A percentile compares a stretch with the other conserved stretches of the same genome.
Conservation (phyloP, 2,113 vertebrate genomes). For the Himantopus leucocephalus region DNA sequence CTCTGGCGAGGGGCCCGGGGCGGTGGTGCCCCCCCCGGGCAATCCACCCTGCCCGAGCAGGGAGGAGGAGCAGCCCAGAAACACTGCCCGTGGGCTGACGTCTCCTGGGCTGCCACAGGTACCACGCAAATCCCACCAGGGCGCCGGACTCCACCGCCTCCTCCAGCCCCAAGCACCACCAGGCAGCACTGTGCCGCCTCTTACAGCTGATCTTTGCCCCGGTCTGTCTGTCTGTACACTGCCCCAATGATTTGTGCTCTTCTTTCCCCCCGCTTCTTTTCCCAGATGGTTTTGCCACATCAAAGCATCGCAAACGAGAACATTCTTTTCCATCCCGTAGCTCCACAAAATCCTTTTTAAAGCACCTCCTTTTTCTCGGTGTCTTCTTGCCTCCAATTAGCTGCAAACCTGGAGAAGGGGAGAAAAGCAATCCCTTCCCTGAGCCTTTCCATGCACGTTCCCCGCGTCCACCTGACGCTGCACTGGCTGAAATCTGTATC, state of each 20-base stretch:
- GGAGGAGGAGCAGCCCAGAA: not conserved
- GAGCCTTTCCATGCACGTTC: fast-evolving
- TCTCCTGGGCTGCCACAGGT: not conserved
- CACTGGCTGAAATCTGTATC: fast-evolving
- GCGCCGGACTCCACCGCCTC: fast-evolving
- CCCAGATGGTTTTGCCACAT: not conserved
- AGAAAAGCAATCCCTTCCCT: too few relatives aligned
- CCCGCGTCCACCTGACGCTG: not conserved
- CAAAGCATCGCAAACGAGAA: not conserved
- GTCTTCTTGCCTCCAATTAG: not conserved
- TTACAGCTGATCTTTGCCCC: not conserved
- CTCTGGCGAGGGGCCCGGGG: fast-evolving
- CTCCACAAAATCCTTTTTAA: not conserved
- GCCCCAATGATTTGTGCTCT: not conserved
- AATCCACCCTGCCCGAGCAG: too few relatives aligned
- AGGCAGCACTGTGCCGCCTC: fast-evolving
- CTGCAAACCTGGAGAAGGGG: not conserved
- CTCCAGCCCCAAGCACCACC: not conserved
- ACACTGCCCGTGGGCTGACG: too few relatives aligned
- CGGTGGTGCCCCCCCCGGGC: not conserved
- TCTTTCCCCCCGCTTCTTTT: not conserved
- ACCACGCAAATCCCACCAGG: not conserved
- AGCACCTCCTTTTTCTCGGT: not conserved
- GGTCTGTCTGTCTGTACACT: fast-evolving
- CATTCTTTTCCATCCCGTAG: not conserved